Base-by-base conservation (phyloP, 2,113 vertebrate genomes). In the Phasianus colchicus region DNA sequence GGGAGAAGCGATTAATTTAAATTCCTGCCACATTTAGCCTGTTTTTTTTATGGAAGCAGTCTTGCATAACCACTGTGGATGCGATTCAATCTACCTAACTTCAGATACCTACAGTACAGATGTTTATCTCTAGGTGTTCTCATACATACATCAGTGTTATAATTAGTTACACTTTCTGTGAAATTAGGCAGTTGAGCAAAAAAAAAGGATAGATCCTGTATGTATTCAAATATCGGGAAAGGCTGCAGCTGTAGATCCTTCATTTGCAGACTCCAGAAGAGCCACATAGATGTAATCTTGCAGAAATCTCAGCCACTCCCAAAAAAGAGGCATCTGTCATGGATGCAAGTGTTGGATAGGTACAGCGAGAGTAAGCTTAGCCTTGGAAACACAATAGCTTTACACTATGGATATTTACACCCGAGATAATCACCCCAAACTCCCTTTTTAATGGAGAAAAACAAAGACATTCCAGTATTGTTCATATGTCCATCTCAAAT, bases 1-100 rank as follows among this genome's bases (percentile, higher is more conserved):
- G n/a, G 12, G 9, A 85, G n/a, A 91, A 89, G 43, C 10, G 85
- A 91, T 89, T 89, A 87, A 73, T 85, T 91, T 75, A 61, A 87
- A 69, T 85, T 85, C 36, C 40, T 95, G 81, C 79, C 18, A 25
- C 82, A 25, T 87, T 84, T 71, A 87, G 10, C 43, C 34, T 89
- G 20, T 4, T 89, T 66, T 92, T 92, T 57, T 57, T 78, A 8
- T 22, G 15, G 13, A 89, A 74, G 34, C 25, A 85, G 25, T 61
- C 61, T 79, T 69, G 32, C 66, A 40, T 65, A 27, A 57, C 32
- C 25, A 40, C 18, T 40, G 20, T 82, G 32, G 11, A 36, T 87
- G 15, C 4, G 8, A 87, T 69, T 82, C 47, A 64, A 36, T 22
- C 4, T 50, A 74, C 52, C 10, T 57, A 84, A 60, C 25, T 81